Conservation (phyloP, 2,113 vertebrate genomes). For the Anseranas semipalmata region DNA sequence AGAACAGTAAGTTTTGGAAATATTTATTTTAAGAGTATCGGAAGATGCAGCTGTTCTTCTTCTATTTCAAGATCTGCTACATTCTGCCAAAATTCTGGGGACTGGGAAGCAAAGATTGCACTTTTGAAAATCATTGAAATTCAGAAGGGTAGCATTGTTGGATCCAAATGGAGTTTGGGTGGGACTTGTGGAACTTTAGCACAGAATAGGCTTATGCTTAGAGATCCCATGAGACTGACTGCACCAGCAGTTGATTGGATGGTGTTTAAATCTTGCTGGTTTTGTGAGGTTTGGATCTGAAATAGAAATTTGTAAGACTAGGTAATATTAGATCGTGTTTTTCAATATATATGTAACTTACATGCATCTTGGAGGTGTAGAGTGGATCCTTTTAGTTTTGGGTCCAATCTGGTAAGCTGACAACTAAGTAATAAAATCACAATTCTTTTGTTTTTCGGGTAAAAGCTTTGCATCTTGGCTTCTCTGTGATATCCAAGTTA, state of each 20-base stretch:
- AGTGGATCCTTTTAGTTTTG: neutral
- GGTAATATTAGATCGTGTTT: neutral
- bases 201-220: neutral
- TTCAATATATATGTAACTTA: neutral
- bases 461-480: neutral
- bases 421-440: neutral
- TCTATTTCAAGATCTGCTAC: neutral
- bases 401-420: neutral
- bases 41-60: neutral
- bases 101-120: neutral
- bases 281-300: neutral
- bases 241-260: neutral
- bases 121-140: neutral
- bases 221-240: fast-evolving
- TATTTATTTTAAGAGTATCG: neutral
- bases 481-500: neutral
- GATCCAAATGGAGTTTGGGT: neutral
- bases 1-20: neutral
- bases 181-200: neutral
- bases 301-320: neutral
- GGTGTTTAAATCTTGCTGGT: neutral
- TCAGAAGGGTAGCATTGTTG: neutral
- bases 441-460: neutral
- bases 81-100: neutral
- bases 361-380: neutral